phyloP scores from a whole-genome alignment of 2,797 vertebrate genomes.

The Vespertilio murinus region DNA sequence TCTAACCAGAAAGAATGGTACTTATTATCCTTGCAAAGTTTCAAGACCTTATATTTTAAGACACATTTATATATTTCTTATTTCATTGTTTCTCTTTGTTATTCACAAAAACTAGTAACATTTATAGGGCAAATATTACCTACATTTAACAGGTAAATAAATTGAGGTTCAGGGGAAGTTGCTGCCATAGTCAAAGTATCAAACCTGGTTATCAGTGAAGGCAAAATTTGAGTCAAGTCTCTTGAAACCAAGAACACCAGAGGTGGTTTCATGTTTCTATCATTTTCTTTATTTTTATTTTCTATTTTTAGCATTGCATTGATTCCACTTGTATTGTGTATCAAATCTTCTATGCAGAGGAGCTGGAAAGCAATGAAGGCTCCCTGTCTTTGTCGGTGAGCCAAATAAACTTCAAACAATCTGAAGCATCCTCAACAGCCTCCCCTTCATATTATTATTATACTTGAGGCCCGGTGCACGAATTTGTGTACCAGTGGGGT shows the following conservation, averaged over 20 bases:
- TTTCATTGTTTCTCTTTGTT: neutral
- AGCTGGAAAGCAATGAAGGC: neutral
- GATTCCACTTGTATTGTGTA: neutral
- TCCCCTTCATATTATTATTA: neutral
- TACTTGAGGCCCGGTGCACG: too few species aligned
- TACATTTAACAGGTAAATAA: neutral
- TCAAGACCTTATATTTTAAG: neutral
- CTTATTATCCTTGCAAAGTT: neutral
- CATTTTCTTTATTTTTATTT: neutral
- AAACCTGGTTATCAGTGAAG: neutral
- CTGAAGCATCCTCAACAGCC: neutral
- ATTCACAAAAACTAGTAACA: neutral
- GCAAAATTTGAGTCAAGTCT: neutral
- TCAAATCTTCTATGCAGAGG: neutral
- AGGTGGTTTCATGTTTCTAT: neutral
- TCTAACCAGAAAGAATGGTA: neutral
- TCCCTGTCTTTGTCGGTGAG: neutral
- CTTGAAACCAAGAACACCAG: neutral
- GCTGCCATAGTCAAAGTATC: neutral
- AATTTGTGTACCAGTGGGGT: too few species aligned
- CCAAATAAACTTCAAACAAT: neutral
- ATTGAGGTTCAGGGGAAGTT: neutral
- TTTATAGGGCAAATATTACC: neutral
- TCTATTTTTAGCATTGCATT: neutral
- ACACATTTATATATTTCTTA: neutral